A percentile compares a stretch with the other conserved stretches of the same genome.
These are phyloP conservation scores for Zaprionus bogoriensis DNA, from an alignment of 2,888 invertebrate genomes.

Conservation along the genomic window DNA sequence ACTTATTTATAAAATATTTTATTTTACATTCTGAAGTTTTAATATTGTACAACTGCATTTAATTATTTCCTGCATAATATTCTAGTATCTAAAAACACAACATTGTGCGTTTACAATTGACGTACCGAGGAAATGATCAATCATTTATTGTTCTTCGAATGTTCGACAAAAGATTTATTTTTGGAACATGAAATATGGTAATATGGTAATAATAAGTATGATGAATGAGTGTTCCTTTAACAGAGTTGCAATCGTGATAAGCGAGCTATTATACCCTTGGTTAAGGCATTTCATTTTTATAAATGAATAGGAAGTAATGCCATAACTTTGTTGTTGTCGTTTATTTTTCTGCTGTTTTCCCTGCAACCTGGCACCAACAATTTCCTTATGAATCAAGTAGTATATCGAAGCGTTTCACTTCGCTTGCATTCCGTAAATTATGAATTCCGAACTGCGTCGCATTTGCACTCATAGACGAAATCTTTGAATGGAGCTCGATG, in stretches of 20 bases:
- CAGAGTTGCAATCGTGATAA: not conserved
- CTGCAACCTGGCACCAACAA: not conserved
- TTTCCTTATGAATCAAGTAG: slow-evolving; percentile 7
- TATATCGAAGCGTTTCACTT: not conserved
- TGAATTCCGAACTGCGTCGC: not conserved
- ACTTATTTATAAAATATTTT: no score
- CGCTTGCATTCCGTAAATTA: slow-evolving; percentile 11
- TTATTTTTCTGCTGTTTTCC: not conserved
- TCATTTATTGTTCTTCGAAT: not conserved
- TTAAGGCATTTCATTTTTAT: not conserved
- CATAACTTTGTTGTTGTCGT: not conserved
- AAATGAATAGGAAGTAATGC: slow-evolving; percentile 4
- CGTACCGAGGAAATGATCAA: not conserved
- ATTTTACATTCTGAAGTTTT: no score
- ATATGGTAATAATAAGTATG: not conserved
- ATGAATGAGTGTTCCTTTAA: not conserved
- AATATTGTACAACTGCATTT: no score
- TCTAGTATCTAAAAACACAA: no score
- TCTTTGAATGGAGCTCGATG: slow-evolving; percentile 8
- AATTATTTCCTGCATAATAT: no score
- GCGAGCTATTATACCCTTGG: not conserved
- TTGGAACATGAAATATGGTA: not conserved
- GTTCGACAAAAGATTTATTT: not conserved
- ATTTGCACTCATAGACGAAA: slow-evolving; percentile 7
- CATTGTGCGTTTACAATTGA: no score